Evolutionary conservation across 2,888 invertebrate species (phyloP), one percentile per base, ranked within the genome.

Genomic region (Aleiodes leptofemur): DNA sequence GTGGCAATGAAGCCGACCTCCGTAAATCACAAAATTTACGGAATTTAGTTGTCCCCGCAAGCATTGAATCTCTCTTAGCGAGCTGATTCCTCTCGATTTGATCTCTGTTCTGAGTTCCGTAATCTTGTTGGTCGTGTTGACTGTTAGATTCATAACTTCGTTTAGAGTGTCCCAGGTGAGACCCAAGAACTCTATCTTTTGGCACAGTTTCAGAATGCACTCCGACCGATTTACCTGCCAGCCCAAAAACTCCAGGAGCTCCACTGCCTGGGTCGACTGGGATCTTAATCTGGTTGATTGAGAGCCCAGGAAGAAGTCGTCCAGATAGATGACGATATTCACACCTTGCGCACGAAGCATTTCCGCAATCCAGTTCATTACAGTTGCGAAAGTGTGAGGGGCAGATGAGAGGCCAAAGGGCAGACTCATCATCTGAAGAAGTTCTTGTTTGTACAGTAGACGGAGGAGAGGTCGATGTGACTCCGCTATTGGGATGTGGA

Each of bases 391-490:
- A 70, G 64, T 81, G 29, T 78, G 77, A 50, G 82, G 82, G 14
- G 83, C 82, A 73, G 79, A 80, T 73, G 80, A 79, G 16, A 82
- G 79, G 56, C 82, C 82, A 70, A 82, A 83, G 61, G 81, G 82
- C 69, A 83, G 77, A 75, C 81, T 76, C 34, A 81, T 80, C 81
- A 82, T 81, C 79, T 82, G 82, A n/a, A 79, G 70, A 3, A 83
- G 29, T 34, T 80, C 76, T 34, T 68, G 50, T 31, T 77, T 66
- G 80, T 82, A 83, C 3, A 77, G 16, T 23, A 82, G 66, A 61
- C 80, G 78, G 23, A 83, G 76, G 59, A 80, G 79, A 34, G 69
- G 59, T 29, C 82, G 72, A 38, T 84, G 81, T 13, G 71, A 69
- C 8, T 73, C 13, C 9, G 76, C 78, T 7, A 81, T 69, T 16